Base-by-base conservation (phyloP, 2,113 vertebrate genomes). In the Ammospiza nelsoni region DNA sequence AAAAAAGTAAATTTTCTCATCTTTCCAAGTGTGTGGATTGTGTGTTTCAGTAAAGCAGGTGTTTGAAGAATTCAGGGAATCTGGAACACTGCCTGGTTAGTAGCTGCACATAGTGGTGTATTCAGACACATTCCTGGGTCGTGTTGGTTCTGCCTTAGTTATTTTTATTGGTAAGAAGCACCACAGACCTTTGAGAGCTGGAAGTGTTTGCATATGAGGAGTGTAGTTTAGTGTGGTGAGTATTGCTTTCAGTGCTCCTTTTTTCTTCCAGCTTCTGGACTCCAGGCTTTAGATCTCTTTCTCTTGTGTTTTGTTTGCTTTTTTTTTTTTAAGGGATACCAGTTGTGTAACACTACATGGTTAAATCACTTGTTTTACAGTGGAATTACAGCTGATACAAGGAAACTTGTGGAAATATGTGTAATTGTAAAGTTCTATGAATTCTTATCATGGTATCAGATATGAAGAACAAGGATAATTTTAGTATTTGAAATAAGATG, bases 391-490 rank as follows among this genome's bases (percentile, higher is more conserved):
- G 12, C 57, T 84, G 72, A 55, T 62, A 24, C 0, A 84, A 35
- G 91, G 44, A 83, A 91, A 63, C 20, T 46, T 83, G 13, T 78
- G 77, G 44, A 75, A 58, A 85, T 67, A 54, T 57, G 29, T 82
- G 52, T 87, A 61, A 81, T 46, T 93, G 61, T 86, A 68, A 84
- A 92, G 88, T 89, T 86, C 88, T 94, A 6, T 80, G 73, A 84
- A 90, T 83, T 76, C 88, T 94, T 94, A 92, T 85, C 49, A 69
- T 87, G 90, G 31, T 94, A 66, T 92, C 57, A 68, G 66, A 78
- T 81, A 61, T 5, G 63, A 68, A 89, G 86, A 77, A 52, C 31
- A 74, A 92, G 31, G 59, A 74, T 94, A 94, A 48, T 80, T 44
- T 90, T 90, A 84, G 77, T 92, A 67, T 90, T 88, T 88, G 63